Evolutionary conservation across 2,888 invertebrate species (phyloP).

Genomic region (Sceliomorpha sp.): DNA sequence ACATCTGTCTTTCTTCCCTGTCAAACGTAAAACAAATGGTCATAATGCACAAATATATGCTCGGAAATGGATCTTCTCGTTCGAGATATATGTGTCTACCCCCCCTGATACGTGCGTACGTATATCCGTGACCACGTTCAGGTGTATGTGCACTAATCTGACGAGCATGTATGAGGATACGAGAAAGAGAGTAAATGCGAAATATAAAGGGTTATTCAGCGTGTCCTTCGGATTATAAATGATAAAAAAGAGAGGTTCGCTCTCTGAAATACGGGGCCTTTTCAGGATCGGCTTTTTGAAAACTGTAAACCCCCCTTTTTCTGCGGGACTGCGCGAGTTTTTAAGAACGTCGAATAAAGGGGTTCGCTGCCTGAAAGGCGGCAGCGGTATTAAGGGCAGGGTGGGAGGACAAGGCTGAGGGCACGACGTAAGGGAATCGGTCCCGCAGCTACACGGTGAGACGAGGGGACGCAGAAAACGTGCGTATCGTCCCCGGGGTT

Average conservation of each 20-base stretch:
- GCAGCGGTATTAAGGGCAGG: slow-evolving; percentile 46
- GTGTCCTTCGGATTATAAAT: slow-evolving; percentile 76
- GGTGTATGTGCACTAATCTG: slow-evolving; percentile 48
- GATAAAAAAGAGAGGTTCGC: slow-evolving; percentile 73
- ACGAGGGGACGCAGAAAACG: slow-evolving; percentile 64
- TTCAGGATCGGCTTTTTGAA: slow-evolving; percentile 78
- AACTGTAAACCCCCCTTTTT: slow-evolving; percentile 73
- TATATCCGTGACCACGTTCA: slow-evolving; percentile 39
- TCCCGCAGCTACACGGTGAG: slow-evolving; percentile 43
- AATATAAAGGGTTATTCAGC: slow-evolving; percentile 73
- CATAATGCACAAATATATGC: too few relatives aligned
- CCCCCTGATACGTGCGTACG: too few relatives aligned
- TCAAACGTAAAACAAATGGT: too few relatives aligned
- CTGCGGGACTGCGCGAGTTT: slow-evolving; percentile 63
- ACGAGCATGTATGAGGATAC: slow-evolving; percentile 43
- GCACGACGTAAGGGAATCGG: slow-evolving; percentile 43
- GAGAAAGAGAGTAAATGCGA: slow-evolving; percentile 45
- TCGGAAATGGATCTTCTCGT: too few relatives aligned
- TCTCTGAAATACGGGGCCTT: slow-evolving; percentile 74
- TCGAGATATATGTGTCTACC: too few relatives aligned
- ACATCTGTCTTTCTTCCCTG: too few relatives aligned
- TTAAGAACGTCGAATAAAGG: slow-evolving; percentile 77
- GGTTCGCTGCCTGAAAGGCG: slow-evolving; percentile 72
- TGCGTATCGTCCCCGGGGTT: slow-evolving; percentile 68
- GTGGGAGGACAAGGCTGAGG: slow-evolving; percentile 46